Conservation (phyloP, 1,140 invertebrate genomes). For the Drosophila sp. region DNA sequence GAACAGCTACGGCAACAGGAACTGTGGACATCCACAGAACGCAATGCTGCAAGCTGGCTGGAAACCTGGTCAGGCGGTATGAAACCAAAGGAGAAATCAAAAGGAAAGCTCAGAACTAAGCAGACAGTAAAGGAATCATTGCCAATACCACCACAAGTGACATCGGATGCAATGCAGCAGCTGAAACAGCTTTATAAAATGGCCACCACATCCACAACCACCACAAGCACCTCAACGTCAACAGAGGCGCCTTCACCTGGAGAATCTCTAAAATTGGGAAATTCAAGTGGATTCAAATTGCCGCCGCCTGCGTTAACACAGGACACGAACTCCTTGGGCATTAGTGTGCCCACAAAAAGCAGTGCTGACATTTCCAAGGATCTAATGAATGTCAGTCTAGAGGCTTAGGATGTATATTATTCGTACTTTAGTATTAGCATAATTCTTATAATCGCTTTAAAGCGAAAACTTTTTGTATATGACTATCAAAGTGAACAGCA, state of each 20-base stretch:
- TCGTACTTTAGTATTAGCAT: not conserved
- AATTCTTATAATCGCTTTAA: constrained; percentile 2
- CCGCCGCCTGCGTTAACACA: constrained; percentile 61
- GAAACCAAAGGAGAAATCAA: constrained; percentile 52
- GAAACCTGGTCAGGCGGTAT: constrained; percentile 78
- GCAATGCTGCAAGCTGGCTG: constrained; percentile 69
- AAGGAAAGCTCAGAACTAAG: constrained; percentile 12
- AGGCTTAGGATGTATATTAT: constrained; percentile 51
- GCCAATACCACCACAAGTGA: constrained; percentile 36
- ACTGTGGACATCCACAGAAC: constrained; percentile 64
- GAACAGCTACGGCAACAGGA: constrained; percentile 56
- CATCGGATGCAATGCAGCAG: constrained; percentile 63
- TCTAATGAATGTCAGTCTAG: constrained; percentile 78
- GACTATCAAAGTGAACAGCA: not conserved
- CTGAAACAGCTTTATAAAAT: constrained; percentile 78
- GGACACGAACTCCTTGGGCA: constrained; percentile 55
- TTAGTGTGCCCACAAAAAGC: constrained; percentile 42
- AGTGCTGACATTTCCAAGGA: constrained; percentile 73
- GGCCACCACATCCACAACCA: constrained; percentile 53
- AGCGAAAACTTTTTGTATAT: constrained; percentile 34
- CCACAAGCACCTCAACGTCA: constrained; percentile 16
- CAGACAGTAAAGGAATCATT: not conserved
- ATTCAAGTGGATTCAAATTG: constrained; percentile 64
- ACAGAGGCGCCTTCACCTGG: constrained; percentile 8
- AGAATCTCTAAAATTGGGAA: constrained; percentile 35